Conservation (phyloP, 2,113 vertebrate genomes). For the Tylochromis polylepis region DNA sequence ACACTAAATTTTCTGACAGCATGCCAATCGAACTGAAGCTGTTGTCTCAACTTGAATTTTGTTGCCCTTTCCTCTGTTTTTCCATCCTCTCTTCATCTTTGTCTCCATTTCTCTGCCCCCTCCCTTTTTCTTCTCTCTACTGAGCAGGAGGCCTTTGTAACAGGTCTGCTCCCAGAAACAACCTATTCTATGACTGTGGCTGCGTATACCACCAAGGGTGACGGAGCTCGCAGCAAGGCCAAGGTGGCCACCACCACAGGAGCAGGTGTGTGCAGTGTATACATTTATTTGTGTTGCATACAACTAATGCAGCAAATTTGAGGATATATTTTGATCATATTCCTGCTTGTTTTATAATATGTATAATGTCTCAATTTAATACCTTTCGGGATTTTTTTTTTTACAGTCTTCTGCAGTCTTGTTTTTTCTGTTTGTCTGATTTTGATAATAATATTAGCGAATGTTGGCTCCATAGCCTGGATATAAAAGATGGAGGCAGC, state of each 20-base stretch:
- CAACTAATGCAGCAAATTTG: background rate
- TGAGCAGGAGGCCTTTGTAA: slow-evolving; percentile 83
- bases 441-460: background rate
- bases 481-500: background rate
- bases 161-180: slow-evolving; percentile 87
- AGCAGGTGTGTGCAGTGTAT: slow-evolving; percentile 71
- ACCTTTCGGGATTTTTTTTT: background rate
- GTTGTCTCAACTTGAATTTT: background rate
- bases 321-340: accelerated
- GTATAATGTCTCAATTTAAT: background rate
- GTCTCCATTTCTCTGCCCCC: background rate
- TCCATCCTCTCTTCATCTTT: background rate
- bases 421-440: background rate
- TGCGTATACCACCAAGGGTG: slow-evolving; percentile 91
- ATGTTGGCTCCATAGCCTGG: background rate
- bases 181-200: slow-evolving; percentile 90
- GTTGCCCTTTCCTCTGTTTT: background rate
- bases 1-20: background rate
- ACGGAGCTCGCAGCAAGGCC: slow-evolving; percentile 91
- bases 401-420: background rate
- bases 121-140: background rate
- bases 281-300: background rate
- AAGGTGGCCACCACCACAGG: slow-evolving; percentile 89
- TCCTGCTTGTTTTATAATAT: background rate
- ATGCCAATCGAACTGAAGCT: background rate